Conservation (phyloP, 2,888 invertebrate species). For the Sphaerophoria rueppellii region DNA sequence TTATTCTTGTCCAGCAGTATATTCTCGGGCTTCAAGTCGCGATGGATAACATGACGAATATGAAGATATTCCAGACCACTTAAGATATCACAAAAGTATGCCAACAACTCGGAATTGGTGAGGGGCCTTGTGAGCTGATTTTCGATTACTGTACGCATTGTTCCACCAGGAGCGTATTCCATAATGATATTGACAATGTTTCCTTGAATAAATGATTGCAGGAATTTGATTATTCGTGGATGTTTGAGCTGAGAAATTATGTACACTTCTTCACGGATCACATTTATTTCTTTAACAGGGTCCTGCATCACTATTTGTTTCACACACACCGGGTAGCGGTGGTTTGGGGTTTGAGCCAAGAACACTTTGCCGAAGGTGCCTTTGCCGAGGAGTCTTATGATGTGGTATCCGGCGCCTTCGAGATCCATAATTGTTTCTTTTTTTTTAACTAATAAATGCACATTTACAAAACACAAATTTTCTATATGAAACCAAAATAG, state of each 20-base stretch:
- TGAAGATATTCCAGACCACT: conserved; percentile 81
- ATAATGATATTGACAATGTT: conserved; percentile 80
- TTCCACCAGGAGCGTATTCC: conserved; percentile 80
- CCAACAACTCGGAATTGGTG: conserved; percentile 76
- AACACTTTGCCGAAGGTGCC: conserved; percentile 79
- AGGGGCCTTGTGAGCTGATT: conserved; percentile 63
- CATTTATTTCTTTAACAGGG: conserved; percentile 76
- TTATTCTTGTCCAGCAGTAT: conserved; percentile 86
- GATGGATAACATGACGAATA: conserved; percentile 83
- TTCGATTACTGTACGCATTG: conserved; percentile 77
- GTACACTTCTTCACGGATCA: conserved; percentile 79
- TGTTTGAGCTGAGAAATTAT: conserved; percentile 80
- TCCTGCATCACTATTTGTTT: conserved; percentile 79
- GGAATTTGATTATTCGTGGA: conserved; percentile 79
- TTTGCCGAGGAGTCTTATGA: conserved; percentile 77
- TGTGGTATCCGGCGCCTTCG: conserved; percentile 76
- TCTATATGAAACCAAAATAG: not conserved
- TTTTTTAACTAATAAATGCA: conserved; percentile 24
- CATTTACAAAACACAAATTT: not conserved
- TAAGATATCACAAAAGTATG: conserved; percentile 82
- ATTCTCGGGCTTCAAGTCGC: conserved; percentile 90
- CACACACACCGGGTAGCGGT: conserved; percentile 77
- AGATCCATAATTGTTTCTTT: conserved; percentile 75
- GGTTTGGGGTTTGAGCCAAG: conserved; percentile 75
- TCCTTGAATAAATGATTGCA: conserved; percentile 77